Evolutionary conservation across 2,797 vertebrate genomes (phyloP).

Genomic region (Columba guinea): DNA sequence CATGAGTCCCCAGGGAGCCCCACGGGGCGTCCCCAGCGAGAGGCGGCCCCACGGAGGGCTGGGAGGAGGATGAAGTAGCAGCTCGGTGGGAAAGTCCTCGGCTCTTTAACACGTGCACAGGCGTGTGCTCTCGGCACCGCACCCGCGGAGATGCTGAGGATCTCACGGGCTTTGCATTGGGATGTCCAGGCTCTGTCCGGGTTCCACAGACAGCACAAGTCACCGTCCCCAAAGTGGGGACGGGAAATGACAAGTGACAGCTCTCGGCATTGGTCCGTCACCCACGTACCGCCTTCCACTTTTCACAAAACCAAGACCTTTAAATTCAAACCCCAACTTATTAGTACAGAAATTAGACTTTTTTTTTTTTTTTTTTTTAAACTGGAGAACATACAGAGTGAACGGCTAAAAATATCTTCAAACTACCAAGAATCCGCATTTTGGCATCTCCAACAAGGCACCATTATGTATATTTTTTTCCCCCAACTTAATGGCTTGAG

Average conservation of each 20-base stretch:
- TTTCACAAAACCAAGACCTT: not conserved
- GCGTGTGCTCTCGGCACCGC: not conserved
- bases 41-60: not conserved
- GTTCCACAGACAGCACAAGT: not conserved
- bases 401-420: not conserved
- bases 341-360: not conserved
- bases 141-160: no score
- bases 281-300: not conserved
- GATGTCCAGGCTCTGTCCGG: not conserved
- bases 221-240: no score
- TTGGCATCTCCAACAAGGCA: not conserved
- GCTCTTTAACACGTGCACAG: accelerated
- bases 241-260: not conserved
- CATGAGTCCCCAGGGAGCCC: accelerated
- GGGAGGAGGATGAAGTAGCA: not conserved
- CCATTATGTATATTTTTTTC: not conserved
- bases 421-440: not conserved
- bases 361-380: not conserved
- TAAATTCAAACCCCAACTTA: not conserved
- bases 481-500: not conserved
- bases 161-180: not conserved
- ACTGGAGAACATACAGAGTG: not conserved
- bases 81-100: no score
- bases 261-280: not conserved
- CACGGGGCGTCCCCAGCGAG: no score